Evolutionary conservation across 2,888 invertebrate genomes (phyloP).

Genomic region (Dolichopus griseipennis): DNA sequence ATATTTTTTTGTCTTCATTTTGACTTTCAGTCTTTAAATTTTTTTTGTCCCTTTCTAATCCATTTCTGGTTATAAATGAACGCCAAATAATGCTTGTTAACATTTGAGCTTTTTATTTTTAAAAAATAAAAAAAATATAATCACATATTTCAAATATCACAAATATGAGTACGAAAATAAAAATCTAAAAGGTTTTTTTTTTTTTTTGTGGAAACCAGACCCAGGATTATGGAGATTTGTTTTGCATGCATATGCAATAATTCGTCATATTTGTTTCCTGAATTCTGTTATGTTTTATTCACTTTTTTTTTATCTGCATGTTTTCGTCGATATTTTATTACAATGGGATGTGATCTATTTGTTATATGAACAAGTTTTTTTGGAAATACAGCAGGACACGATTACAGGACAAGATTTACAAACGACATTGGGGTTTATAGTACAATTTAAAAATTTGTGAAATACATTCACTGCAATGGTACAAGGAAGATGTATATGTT

Average conservation of each 20-base stretch:
- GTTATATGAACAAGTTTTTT: background rate
- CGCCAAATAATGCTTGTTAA: background rate
- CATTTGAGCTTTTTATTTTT: background rate
- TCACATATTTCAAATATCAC: background rate
- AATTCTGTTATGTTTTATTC: background rate
- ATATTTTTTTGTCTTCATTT: background rate
- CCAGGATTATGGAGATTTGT: background rate
- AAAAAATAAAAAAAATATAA: background rate
- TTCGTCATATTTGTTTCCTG: background rate
- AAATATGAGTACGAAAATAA: background rate
- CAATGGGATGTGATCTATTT: background rate
- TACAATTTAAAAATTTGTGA: no score
- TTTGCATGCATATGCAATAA: slow-evolving; percentile 3
- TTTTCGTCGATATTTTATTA: no score
- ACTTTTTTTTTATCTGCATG: background rate
- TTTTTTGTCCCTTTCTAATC: background rate
- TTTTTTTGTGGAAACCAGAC: background rate
- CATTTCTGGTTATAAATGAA: background rate
- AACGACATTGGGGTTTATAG: no score
- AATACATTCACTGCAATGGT: no score
- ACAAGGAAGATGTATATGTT: no score
- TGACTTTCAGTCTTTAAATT: background rate
- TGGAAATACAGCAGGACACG: no score
- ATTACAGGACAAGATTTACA: no score
- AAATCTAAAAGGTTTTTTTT: background rate